These are phyloP conservation scores for Threskiornis aethiopicus DNA, from an alignment of 2,797 vertebrate species.

Conservation along the genomic window DNA sequence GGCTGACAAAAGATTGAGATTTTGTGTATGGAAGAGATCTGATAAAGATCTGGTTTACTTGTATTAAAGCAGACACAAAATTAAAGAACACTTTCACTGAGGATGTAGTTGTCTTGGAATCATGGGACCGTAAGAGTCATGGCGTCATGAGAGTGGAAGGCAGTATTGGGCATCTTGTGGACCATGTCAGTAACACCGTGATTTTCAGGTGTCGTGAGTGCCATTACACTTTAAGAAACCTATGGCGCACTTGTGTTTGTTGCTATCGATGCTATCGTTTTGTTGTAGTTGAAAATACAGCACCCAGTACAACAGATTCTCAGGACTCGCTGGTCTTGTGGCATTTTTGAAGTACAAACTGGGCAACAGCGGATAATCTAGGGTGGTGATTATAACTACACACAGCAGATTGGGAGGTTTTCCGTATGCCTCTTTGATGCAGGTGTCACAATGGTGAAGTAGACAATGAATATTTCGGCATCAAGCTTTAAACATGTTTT, in stretches of 20 bases:
- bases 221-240: neutral
- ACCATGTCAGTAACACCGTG: neutral
- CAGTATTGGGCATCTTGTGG: neutral
- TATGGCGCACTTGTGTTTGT: neutral
- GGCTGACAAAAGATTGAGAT: neutral
- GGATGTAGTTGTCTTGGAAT: neutral
- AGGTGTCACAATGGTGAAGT: neutral
- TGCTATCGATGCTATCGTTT: neutral
- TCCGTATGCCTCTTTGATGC: neutral
- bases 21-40: rapidly evolving
- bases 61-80: neutral
- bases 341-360: neutral
- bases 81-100: neutral
- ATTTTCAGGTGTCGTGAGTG: neutral
- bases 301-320: no score
- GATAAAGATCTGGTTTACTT: neutral
- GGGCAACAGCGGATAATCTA: neutral
- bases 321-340: neutral
- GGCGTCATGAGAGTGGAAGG: neutral
- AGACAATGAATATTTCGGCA: neutral
- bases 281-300: neutral
- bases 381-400: neutral
- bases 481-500: neutral
- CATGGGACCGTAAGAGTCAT: no score
- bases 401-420: neutral